Base-by-base conservation (phyloP, 2,113 vertebrate species). In the Arizona elegans region DNA sequence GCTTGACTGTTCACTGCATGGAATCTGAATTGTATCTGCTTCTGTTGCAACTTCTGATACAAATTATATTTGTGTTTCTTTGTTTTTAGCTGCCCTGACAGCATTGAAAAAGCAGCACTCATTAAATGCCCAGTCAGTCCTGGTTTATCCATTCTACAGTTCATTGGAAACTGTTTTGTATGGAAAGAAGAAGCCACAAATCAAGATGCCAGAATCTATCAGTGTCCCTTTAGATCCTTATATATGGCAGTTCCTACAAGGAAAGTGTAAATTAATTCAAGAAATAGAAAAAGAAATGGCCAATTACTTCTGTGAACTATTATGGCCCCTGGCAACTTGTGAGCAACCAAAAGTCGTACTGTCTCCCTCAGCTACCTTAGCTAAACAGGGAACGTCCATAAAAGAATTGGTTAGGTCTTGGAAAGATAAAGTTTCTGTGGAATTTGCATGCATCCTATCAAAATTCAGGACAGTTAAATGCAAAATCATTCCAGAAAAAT, bases 91-190 rank as follows among this genome's bases (percentile, higher is more conserved):
- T 94, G 93, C 97, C n/a, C 92, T 97, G n/a, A 96, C 11, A 53
- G 95, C 98, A 92, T 92, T 98, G 75, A n/a, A 65, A 3, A 98
- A 96, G 93, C 93, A 97, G 4, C 98, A 98, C 95, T 26, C 58
- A 0, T 96, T 99, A 92, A 92, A 96, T 26, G 87, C 96, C 58
- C 96, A 96, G 0, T 94, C 92, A 0, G 92, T 99, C 85, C 98
- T 94, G 55, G 97, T 98, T 94, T 97, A 98, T 95, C 98, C 98
- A 0, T 99, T 98, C 95, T 99, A 98, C 54, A 52, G 95, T 33
- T 98, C 97, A 15, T 94, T 99, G 97, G 98, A 97, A 89, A 96
- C 95, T 23, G 98, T 98, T 53, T 97, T 99, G 15, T 99, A 98
- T 33, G 99, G 98, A 13, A 93, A 97, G 94, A 96, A 98, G 54